These are phyloP conservation scores for Thermophis baileyi DNA, from an alignment of 2,113 vertebrate species.

Conservation along the genomic window DNA sequence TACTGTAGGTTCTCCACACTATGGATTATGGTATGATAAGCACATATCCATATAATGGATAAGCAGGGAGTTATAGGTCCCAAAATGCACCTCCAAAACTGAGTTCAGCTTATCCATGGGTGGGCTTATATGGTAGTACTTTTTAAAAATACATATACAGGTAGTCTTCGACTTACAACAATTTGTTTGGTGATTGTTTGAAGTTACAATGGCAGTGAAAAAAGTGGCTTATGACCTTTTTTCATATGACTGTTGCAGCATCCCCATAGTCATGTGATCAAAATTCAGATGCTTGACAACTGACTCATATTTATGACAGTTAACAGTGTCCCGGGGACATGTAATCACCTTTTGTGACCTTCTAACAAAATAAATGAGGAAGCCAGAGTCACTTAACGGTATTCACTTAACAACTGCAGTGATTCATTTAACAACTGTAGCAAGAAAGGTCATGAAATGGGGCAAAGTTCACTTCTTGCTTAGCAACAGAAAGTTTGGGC, in stretches of 20 bases:
- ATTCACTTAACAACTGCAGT: neutral
- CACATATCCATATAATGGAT: neutral
- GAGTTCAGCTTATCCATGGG: neutral
- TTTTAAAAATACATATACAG: neutral
- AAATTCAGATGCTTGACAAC: neutral
- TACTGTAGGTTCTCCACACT: neutral
- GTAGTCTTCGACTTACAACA: neutral
- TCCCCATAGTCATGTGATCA: neutral
- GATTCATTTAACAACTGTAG: neutral
- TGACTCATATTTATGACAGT: neutral
- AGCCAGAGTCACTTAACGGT: neutral
- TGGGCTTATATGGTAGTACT: neutral
- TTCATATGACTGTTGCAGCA: neutral
- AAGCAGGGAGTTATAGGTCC: neutral
- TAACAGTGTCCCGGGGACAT: neutral
- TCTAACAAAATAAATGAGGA: neutral
- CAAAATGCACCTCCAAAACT: neutral
- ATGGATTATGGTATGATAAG: neutral
- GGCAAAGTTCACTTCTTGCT: neutral
- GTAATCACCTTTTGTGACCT: neutral
- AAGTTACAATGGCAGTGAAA: neutral
- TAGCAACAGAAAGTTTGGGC: neutral
- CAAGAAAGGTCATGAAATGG: neutral
- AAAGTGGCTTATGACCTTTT: neutral
- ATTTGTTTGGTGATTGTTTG: neutral